Conservation (phyloP, 2,113 vertebrate species). For the Helogale parvula region DNA sequence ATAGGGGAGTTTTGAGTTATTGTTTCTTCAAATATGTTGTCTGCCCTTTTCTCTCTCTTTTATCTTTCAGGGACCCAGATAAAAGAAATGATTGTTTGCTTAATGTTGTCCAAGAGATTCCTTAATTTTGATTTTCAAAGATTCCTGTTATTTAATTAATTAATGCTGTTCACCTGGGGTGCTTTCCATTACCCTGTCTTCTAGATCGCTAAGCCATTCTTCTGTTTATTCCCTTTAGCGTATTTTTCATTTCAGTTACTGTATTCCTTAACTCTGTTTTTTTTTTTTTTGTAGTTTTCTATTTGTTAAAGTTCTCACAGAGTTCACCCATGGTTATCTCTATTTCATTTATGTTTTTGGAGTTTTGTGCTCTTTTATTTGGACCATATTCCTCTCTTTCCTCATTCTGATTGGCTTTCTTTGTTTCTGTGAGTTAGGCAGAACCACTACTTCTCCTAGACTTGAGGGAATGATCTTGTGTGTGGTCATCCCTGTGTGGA, state of each 20-base stretch:
- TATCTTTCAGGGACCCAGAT: background rate
- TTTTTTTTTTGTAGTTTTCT: background rate
- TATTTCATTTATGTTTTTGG: background rate
- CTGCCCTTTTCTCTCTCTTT: background rate
- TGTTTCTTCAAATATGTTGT: background rate
- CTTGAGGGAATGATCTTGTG: background rate
- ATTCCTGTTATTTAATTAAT: too few species aligned
- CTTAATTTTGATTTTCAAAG: too few species aligned
- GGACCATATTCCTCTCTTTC: background rate
- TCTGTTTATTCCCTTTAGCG: background rate
- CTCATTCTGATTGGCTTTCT: background rate
- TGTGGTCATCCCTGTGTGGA: background rate
- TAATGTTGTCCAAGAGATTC: background rate
- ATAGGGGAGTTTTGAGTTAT: background rate
- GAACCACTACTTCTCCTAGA: background rate
- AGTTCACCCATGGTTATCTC: background rate
- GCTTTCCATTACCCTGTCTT: background rate
- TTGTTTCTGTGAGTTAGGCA: background rate
- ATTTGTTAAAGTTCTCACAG: background rate
- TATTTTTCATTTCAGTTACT: background rate
- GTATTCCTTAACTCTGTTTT: background rate
- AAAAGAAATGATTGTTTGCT: background rate
- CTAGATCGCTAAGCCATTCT: background rate
- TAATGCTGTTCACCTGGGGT: background rate
- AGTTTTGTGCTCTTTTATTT: background rate